Evolutionary conservation across 1,140 invertebrate species (phyloP).

Genomic region (Pseudomyrmex gracilis): DNA sequence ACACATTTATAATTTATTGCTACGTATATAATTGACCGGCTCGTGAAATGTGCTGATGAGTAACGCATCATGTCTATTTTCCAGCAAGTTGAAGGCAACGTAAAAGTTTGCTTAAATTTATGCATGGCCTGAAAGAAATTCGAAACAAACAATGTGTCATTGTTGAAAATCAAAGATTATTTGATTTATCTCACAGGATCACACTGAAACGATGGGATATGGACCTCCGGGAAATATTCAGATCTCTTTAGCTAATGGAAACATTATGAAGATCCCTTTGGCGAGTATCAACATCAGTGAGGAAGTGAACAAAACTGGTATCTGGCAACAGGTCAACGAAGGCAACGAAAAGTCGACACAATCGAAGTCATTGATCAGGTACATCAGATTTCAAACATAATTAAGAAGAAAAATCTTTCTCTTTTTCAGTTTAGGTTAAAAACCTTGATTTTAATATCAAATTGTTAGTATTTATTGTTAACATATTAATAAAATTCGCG

Average conservation of each 20-base stretch:
- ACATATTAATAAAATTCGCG: background rate
- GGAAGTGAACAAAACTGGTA: slow-evolving; percentile 96
- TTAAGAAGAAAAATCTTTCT: background rate
- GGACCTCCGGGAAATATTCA: slow-evolving; percentile 89
- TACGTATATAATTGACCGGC: slow-evolving; percentile 9
- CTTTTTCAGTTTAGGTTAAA: no score
- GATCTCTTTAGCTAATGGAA: slow-evolving; percentile 95
- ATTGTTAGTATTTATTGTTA: background rate
- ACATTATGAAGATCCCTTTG: slow-evolving; percentile 96
- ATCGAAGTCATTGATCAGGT: slow-evolving; percentile 80
- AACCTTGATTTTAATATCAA: background rate
- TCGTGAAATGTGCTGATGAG: slow-evolving; percentile 29
- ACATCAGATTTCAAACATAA: slow-evolving; percentile 38
- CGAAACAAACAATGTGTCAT: no score
- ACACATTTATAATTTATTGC: slow-evolving; percentile 35
- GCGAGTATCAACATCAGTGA: slow-evolving; percentile 96
- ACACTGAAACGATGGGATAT: slow-evolving; percentile 80
- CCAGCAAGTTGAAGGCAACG: slow-evolving; percentile 29
- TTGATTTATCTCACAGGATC: slow-evolving; percentile 77
- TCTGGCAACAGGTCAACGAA: slow-evolving; percentile 97
- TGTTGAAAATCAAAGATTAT: slow-evolving; percentile 34
- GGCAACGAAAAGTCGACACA: slow-evolving; percentile 85
- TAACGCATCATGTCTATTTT: slow-evolving; percentile 18
- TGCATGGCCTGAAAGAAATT: slow-evolving; percentile 65
- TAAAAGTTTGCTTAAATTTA: slow-evolving; percentile 60